Percentiles rank a stretch among this genome's conserved stretches.
phyloP scores from a whole-genome alignment of 2,113 vertebrate genomes.

The Lasiurus cinereus region DNA sequence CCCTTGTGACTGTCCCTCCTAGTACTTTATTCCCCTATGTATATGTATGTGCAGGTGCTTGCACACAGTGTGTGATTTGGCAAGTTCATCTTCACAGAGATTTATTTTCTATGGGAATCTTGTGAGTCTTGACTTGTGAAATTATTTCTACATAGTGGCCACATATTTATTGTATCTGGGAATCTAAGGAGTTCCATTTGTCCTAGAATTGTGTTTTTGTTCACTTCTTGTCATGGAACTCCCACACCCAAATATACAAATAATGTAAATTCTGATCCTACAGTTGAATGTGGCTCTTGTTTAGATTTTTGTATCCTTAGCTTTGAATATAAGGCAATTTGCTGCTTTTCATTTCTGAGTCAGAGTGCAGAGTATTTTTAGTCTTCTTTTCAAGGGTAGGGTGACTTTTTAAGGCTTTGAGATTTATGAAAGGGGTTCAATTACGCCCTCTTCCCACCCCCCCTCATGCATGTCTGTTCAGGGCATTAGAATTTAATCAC shows the following conservation, averaged over 20 bases:
- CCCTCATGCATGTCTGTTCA: background rate
- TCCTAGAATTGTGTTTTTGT: background rate
- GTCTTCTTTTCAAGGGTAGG: background rate
- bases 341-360: background rate
- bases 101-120: background rate
- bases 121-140: slow-evolving; percentile 1
- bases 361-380: background rate
- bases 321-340: background rate
- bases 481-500: background rate
- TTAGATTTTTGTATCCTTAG: background rate
- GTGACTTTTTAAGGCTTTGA: background rate
- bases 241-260: background rate
- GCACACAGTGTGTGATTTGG: background rate
- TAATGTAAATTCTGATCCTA: background rate
- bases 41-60: background rate
- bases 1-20: background rate
- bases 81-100: background rate
- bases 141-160: background rate
- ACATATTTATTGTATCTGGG: background rate
- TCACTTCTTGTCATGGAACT: background rate
- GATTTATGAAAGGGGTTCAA: background rate
- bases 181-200: background rate
- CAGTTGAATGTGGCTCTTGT: background rate
- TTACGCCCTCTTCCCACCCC: background rate
- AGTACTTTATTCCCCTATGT: background rate